A percentile compares a stretch with the other conserved stretches of the same genome.
phyloP scores from a whole-genome alignment of 1,140 invertebrate species.

The Bilobella aurantiaca region DNA sequence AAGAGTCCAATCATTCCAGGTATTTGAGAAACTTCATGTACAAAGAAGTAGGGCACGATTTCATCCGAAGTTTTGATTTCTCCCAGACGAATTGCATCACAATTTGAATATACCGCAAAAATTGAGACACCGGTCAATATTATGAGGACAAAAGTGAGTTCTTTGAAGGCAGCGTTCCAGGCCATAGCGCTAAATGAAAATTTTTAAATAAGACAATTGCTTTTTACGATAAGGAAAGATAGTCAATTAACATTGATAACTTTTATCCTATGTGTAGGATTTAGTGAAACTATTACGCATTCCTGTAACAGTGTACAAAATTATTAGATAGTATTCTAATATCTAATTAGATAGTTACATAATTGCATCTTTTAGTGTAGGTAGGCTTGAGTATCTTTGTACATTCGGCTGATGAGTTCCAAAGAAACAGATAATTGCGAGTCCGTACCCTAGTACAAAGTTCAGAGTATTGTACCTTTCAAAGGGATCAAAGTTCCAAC shows the following conservation, averaged over 20 bases:
- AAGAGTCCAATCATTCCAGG: constrained; percentile 34
- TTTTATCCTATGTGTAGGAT: no score
- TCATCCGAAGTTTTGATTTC: constrained; percentile 28
- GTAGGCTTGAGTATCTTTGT: constrained; percentile 40
- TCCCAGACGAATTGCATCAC: constrained; percentile 38
- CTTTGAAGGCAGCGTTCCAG: constrained; percentile 11
- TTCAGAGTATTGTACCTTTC: constrained; percentile 45
- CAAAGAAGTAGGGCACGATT: constrained; percentile 32
- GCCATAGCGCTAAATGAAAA: constrained; percentile 19
- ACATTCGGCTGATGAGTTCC: constrained; percentile 47
- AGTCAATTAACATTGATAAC: no score
- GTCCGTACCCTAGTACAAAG: constrained; percentile 43
- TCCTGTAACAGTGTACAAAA: no score
- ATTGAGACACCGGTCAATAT: constrained; percentile 37
- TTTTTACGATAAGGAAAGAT: no score
- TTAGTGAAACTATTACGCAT: no score
- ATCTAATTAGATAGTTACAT: not conserved
- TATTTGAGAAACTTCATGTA: constrained; percentile 23
- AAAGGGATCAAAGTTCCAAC: constrained; percentile 42
- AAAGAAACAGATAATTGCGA: constrained; percentile 44
- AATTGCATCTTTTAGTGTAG: constrained; percentile 16
- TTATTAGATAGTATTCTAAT: constrained; percentile 9
- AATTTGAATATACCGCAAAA: constrained; percentile 38
- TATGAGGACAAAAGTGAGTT: not conserved
- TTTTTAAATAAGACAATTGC: no score